A percentile compares a stretch with the other conserved stretches of the same genome.
These are phyloP conservation scores for Thysanoteuthis rhombus DNA, from an alignment of 2,888 invertebrate species.

Conservation along the genomic window DNA sequence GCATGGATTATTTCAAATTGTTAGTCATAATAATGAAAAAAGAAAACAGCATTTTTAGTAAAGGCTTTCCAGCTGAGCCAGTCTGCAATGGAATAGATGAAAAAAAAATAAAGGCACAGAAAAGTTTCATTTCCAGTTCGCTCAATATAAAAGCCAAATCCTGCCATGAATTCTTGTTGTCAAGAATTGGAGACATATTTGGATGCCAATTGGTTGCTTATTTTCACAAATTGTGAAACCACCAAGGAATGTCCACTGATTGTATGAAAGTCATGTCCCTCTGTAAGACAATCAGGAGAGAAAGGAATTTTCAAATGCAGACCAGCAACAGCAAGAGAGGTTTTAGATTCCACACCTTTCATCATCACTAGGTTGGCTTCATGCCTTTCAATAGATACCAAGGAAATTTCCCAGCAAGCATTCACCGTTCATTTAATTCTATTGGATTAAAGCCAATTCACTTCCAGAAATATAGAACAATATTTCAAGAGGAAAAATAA, in stretches of 20 bases:
- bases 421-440: not conserved
- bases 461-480: not conserved
- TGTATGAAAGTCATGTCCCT: not conserved
- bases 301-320: not conserved
- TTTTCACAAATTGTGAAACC: too few relatives aligned
- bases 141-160: too few relatives aligned
- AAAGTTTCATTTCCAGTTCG: too few relatives aligned
- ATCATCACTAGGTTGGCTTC: conserved; percentile 19
- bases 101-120: too few relatives aligned
- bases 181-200: too few relatives aligned
- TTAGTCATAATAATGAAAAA: conserved; percentile 26
- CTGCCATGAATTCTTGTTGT: too few relatives aligned
- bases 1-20: conserved; percentile 26
- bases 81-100: not conserved
- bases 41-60: conserved; percentile 18
- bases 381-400: conserved; percentile 19
- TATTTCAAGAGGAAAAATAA: not conserved
- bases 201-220: too few relatives aligned
- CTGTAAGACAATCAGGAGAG: not conserved
- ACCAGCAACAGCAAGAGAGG: conserved; percentile 14
- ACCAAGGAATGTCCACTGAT: not conserved
- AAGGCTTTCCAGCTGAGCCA: conserved; percentile 30
- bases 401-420: conserved; percentile 21
- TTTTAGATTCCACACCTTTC: conserved; percentile 23
- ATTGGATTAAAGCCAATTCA: not conserved